Percentiles rank a stretch among this genome's conserved stretches.
phyloP scores from a whole-genome alignment of 2,888 invertebrate species.

The Nephrotoma flavescens region DNA sequence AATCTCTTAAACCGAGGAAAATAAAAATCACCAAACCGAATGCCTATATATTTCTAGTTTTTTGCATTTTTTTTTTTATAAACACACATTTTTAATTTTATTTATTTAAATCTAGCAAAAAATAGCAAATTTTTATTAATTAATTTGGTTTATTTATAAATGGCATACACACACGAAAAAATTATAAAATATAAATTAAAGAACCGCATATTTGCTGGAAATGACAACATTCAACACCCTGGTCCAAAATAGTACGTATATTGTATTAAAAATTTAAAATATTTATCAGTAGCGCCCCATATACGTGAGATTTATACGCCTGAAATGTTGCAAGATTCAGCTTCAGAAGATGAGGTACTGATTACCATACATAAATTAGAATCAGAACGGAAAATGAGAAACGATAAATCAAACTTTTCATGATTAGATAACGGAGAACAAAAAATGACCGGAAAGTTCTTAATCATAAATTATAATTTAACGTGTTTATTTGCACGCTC shows the following conservation, averaged over 20 bases:
- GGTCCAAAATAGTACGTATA: not conserved
- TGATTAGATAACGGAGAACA: not conserved
- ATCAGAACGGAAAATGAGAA: not conserved
- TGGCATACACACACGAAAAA: not conserved
- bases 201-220: not conserved
- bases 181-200: not conserved
- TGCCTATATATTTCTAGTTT: not conserved
- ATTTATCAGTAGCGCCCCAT: too few species aligned
- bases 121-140: not conserved
- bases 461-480: not conserved
- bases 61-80: not conserved
- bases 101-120: not conserved
- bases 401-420: not conserved
- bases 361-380: not conserved
- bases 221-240: not conserved
- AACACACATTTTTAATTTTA: not conserved
- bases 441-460: not conserved
- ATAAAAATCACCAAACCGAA: not conserved
- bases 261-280: too few species aligned
- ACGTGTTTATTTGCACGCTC: not conserved
- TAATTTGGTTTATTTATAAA: not conserved
- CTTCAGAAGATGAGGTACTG: too few species aligned
- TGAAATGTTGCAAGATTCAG: too few species aligned
- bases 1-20: not conserved
- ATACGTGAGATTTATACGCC: too few species aligned